Base-by-base conservation (phyloP, 92 coral and sea anemone genomes). In the Epizoanthus stellaris region DNA sequence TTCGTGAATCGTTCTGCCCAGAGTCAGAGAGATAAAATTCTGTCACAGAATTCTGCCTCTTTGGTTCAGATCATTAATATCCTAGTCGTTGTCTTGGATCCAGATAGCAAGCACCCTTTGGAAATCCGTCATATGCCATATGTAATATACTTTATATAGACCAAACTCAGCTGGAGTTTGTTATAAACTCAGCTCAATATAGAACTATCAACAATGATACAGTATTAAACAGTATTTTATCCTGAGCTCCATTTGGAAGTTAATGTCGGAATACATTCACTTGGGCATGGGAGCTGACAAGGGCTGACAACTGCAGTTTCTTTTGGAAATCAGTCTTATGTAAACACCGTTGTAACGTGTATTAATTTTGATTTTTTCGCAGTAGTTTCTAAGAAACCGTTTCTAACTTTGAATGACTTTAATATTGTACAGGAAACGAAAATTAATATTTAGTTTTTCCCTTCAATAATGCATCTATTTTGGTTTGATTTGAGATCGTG, bases 271-370 rank as follows among this genome's bases (percentile, higher is more conserved):
- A 30, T 23, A 15, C 21, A 62, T 40, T 62, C 7, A 20, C 14
- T 6, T 19, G 17, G 8, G 45, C 5, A 30, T 70, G 20, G 8
- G 59, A 71, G n/a, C n/a, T n/a, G n/a, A n/a, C n/a, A n/a, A n/a
- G n/a, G n/a, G 9, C 14, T 71, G 76, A 71, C 76, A 71, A 45
- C 34, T 59, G 40, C 11, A 60, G 68, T 76, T 60, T 60, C 69
- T 76, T n/a, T 14, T 12, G 42, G 17, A 45, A 6, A n/a, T 43
- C 52, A 6, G 34, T 63, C 61, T 45, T 79, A 58, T 63, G 83
- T 64, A 79, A 79, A 79, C 72, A 79, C 30, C 19, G 21, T 79
- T 43, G 56, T 42, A 79, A 79, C 83, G 59, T 79, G 72, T 40
- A 10, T 11, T 20, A 23, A 40, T 42, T 63, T 79, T 79, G 62